Conservation (phyloP, 2,797 vertebrate genomes). For the Spheniscus humboldti region DNA sequence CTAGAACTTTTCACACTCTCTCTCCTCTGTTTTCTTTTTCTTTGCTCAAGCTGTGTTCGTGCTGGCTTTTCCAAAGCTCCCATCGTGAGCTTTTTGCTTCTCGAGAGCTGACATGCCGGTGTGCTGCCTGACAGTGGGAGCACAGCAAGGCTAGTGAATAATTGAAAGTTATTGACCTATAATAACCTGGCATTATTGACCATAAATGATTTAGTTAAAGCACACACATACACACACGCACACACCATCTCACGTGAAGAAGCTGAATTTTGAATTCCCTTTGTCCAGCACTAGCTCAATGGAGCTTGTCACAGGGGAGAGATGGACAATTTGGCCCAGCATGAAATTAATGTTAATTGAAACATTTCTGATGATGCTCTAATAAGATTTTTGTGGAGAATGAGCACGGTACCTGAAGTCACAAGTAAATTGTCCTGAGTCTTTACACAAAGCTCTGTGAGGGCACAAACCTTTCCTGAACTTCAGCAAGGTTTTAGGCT, state of each 20-base stretch:
- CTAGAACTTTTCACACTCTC: conserved; percentile 17
- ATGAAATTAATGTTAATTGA: neutral
- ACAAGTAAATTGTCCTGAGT: neutral
- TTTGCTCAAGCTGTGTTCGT: conserved; percentile 32
- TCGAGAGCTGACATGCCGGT: conserved; percentile 5
- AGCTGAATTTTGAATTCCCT: conserved; percentile 33
- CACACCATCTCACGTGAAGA: conserved; percentile 11
- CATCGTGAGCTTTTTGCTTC: conserved; percentile 60
- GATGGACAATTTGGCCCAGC: neutral
- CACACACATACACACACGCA: neutral
- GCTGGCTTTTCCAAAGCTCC: conserved; percentile 60
- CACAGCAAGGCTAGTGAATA: conserved; percentile 65
- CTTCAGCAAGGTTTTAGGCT: neutral
- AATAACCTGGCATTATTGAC: conserved; percentile 70
- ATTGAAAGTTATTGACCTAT: conserved; percentile 72
- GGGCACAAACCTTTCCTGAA: neutral
- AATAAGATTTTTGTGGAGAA: neutral
- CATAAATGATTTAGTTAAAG: conserved; percentile 70
- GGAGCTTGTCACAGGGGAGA: neutral
- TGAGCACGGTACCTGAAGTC: neutral
- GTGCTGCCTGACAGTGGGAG: conserved; percentile 50
- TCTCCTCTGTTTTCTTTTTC: conserved; percentile 6
- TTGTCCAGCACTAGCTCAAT: neutral
- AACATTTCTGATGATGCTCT: neutral
- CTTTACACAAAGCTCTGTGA: neutral